Percentiles rank a stretch among this genome's conserved stretches.
Conservation (phyloP, 92 coral and sea anemone species). For the Parazoanthus darwini region DNA sequence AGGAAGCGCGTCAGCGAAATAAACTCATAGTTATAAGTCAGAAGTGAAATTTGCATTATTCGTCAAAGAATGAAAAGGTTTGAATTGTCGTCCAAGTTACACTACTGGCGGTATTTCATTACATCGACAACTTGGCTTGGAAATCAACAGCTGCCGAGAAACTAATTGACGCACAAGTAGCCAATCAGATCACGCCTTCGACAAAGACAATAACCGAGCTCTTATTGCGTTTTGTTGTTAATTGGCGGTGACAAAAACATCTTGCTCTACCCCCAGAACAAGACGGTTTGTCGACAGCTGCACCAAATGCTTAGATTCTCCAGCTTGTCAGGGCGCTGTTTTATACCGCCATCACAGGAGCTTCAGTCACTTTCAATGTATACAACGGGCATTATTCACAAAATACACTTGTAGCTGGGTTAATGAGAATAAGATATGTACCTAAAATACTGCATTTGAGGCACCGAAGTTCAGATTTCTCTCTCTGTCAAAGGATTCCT, state of each 20-base stretch:
- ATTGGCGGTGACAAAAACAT: constrained; percentile 19
- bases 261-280: constrained; percentile 29
- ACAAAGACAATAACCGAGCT: constrained; percentile 21
- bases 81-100: neutral
- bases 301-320: constrained; percentile 5
- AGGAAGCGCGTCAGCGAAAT: constrained; percentile 2
- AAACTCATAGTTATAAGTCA: neutral
- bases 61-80: neutral
- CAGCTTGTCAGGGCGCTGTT: constrained; percentile 11
- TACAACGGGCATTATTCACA: neutral
- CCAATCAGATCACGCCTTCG: constrained; percentile 40
- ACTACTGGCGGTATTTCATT: constrained; percentile 22
- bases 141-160: constrained; percentile 41
- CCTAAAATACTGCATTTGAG: neutral
- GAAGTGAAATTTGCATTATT: neutral
- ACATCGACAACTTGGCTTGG: neutral
- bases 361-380: neutral
- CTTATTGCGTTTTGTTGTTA: constrained; percentile 11
- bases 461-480: neutral
- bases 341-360: neutral
- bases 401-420: neutral
- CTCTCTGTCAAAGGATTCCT: neutral
- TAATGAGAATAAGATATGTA: neutral
- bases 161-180: constrained; percentile 2
- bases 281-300: constrained; percentile 37